These are phyloP conservation scores for Scophthalmus maximus DNA, from an alignment of 2,113 vertebrate genomes.

Conservation along the genomic window DNA sequence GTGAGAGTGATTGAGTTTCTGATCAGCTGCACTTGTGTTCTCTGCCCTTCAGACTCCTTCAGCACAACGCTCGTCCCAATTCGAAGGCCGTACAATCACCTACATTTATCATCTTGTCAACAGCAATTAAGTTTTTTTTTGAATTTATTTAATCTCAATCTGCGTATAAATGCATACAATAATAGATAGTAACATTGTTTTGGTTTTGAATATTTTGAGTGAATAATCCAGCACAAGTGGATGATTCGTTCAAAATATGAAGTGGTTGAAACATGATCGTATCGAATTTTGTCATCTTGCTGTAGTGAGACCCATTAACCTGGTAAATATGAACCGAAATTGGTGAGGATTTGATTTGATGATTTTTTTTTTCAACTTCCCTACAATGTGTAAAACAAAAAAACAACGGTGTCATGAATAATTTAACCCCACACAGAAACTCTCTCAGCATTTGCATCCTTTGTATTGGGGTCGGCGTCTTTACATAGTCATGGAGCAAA, in stretches of 20 bases:
- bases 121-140: no score
- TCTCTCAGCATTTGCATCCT: no score
- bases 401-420: neutral
- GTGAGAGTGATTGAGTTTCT: conserved; percentile 20
- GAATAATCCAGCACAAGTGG: neutral
- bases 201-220: neutral
- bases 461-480: no score
- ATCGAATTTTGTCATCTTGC: neutral
- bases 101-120: neutral
- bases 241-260: neutral
- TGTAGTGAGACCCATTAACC: neutral
- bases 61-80: neutral
- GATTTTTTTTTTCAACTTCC: neutral
- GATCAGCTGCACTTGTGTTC: neutral
- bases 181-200: neutral
- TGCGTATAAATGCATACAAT: neutral
- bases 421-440: neutral
- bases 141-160: neutral
- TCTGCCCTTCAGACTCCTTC: neutral
- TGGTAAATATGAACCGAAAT: no score
- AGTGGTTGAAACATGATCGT: no score
- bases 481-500: neutral
- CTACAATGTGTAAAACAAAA: neutral
- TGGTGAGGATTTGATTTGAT: no score
- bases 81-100: neutral